Evolutionary conservation across 2,888 invertebrate species (phyloP), one percentile per base, ranked within the genome.

Genomic region (Agrochola lychnidis): DNA sequence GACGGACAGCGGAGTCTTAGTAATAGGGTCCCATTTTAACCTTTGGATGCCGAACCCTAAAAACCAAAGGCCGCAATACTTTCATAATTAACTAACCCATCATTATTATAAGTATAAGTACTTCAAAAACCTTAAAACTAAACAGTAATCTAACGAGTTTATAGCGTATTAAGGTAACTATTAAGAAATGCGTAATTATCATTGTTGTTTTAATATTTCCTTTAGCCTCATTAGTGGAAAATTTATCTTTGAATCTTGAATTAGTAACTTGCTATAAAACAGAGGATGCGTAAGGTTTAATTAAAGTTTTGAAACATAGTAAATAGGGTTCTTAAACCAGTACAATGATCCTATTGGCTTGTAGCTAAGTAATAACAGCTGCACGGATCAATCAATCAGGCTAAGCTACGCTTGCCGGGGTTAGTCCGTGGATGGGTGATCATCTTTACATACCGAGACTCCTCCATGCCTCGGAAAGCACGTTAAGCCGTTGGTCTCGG

Each of bases 201-300:
- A 68, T 53, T 75, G 62, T 73, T 73, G 7, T 76, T 71, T 78
- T 70, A n/a, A 75, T 80, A 76, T 79, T 86, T 89, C 89, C 87
- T 86, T 51, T 81, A 77, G 14, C 89, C 89, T 89, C 73, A 80
- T 75, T 68, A n/a, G 0, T 59, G 10, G 36, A 62, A 70, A 76
- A 68, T 69, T 22, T 73, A 77, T 57, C 42, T 81, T 53, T 63
- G 36, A 64, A 62, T 51, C 51, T 19, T 51, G 19, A 45, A 53
- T 73, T 25, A 14, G 4, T 42, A 59, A 59, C n/a, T 53, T 51
- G n/a, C 2, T n/a, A 22, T 69, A 53, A 45, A 64, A 51, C 14
- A 53, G 57, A 67, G 45, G 25, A 70, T 70, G 70, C n/a, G 6
- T 73, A n/a, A 63, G 2, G 1, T 16, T 42, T 16, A 9, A 16